Evolutionary conservation across 2,797 vertebrate species (phyloP), one percentile per base, ranked within the genome.

Genomic region (Dendrocincla tyrannina): DNA sequence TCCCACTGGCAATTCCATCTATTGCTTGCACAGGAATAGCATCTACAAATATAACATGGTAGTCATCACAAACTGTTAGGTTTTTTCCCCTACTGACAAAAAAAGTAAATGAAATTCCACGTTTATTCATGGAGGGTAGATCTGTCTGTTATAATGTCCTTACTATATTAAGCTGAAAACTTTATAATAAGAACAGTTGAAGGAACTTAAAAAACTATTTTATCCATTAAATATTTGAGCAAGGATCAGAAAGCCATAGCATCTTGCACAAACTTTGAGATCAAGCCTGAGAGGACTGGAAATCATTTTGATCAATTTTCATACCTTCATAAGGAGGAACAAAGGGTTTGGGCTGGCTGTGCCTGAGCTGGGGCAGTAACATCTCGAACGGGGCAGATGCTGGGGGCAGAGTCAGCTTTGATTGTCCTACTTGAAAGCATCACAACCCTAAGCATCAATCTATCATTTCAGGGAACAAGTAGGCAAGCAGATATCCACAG

Each of bases 1-100:
- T 98, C 98, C 99, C 99, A 99, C 96, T 99, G 99, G 94, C 99
- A 99, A 67, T 98, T 98, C 99, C 99, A 99, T 56, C 93, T 95
- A 96, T 98, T 99, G 96, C 98, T 98, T 90, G 99, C 98, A 88
- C 99, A 99, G 35, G 99, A 98, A 96, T 98, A 98, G 95, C 99
- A 99, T 95, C 99, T 99, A 95, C 37, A 95, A 97, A 96, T 72
- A 92, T 89, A 93, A 94, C 24, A 85, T n/a, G 72, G 83, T 62
- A 92, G 83, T 91, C 79, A 82, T 68, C 83, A 95, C 83, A 95
- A 94, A 90, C 89, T 79, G 50, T 73, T 59, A 81, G 63, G 39
- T 15, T 81, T 90, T 81, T 68, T 7, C 27, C 44, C 35, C 47
- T 55, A 35, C 13, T 76, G 50, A 74, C 52, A 91, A 92, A 92